phyloP scores from a whole-genome alignment of 1,140 invertebrate genomes.

The Drusus annulatus region DNA sequence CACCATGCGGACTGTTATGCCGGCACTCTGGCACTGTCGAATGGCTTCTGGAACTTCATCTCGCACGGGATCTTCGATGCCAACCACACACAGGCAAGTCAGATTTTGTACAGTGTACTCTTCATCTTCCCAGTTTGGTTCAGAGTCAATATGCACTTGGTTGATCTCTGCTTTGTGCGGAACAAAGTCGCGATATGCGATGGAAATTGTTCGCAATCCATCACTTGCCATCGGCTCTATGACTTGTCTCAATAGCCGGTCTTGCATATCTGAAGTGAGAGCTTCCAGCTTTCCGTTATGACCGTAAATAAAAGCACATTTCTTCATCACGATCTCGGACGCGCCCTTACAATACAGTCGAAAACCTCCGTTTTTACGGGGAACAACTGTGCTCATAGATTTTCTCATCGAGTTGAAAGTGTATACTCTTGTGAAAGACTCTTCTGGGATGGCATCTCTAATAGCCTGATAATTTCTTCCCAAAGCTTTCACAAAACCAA shows the following conservation, averaged over 20 bases:
- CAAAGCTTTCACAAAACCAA: conserved; percentile 86
- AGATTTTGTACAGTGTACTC: conserved; percentile 81
- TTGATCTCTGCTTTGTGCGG: conserved; percentile 80
- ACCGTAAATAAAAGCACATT: conserved; percentile 85
- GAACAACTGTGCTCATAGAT: conserved; percentile 90
- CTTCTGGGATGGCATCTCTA: conserved; percentile 83
- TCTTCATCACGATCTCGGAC: conserved; percentile 59
- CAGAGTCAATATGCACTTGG: conserved; percentile 79
- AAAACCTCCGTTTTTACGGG: conserved; percentile 77
- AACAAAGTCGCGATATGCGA: conserved; percentile 85
- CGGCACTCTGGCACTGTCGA: conserved; percentile 84
- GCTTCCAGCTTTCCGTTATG: conserved; percentile 80
- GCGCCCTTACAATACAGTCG: conserved; percentile 91
- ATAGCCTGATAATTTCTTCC: conserved; percentile 85
- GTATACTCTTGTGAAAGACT: conserved; percentile 86
- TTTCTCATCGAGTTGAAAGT: conserved; percentile 93
- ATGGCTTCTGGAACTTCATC: conserved; percentile 89
- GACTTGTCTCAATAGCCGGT: conserved; percentile 82
- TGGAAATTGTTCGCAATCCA: conserved; percentile 87
- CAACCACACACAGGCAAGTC: conserved; percentile 86
- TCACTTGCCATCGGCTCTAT: conserved; percentile 93
- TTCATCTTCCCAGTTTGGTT: conserved; percentile 93
- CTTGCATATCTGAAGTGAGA: conserved; percentile 83
- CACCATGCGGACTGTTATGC: conserved; percentile 93
- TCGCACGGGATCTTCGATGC: conserved; percentile 92